A percentile compares a stretch with the other conserved stretches of the same genome.
Evolutionary conservation across 2,888 invertebrate species (phyloP).

Genomic region (Lepas anatifera): DNA sequence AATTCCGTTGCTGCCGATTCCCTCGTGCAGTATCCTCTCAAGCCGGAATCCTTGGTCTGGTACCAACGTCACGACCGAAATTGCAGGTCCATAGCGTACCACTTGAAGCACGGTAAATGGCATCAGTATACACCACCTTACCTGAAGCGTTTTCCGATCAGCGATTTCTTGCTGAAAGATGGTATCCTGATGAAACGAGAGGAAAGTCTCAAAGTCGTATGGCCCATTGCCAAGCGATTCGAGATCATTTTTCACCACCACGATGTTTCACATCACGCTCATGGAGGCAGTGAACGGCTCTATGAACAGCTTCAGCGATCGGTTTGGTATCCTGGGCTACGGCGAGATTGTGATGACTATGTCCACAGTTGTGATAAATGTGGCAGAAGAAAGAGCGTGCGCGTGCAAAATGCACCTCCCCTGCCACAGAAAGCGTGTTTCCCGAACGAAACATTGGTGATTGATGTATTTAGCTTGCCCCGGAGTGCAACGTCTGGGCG

Average conservation of each 20-base stretch:
- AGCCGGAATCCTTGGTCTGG: neutral
- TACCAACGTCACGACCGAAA: neutral
- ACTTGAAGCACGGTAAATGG: neutral
- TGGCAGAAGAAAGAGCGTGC: neutral
- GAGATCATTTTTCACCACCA: neutral
- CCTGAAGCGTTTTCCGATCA: neutral
- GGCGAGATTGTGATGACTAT: neutral
- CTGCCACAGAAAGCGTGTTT: neutral
- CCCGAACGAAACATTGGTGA: neutral
- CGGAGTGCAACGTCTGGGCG: neutral
- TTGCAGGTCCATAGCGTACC: neutral
- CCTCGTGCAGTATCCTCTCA: too few relatives aligned
- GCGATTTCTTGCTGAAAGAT: neutral
- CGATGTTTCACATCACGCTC: neutral
- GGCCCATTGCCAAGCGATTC: neutral
- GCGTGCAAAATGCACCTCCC: neutral
- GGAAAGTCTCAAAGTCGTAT: neutral
- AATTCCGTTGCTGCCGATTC: neutral
- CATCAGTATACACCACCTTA: neutral
- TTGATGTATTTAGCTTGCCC: neutral
- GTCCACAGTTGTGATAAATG: neutral
- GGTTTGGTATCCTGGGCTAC: neutral
- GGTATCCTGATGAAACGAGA: neutral
- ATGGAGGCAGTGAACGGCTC: neutral
- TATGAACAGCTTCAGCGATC: neutral